A percentile compares a stretch with the other conserved stretches of the same genome.
These are phyloP conservation scores for Anhinga anhinga DNA, from an alignment of 2,113 vertebrate genomes.

Conservation along the genomic window DNA sequence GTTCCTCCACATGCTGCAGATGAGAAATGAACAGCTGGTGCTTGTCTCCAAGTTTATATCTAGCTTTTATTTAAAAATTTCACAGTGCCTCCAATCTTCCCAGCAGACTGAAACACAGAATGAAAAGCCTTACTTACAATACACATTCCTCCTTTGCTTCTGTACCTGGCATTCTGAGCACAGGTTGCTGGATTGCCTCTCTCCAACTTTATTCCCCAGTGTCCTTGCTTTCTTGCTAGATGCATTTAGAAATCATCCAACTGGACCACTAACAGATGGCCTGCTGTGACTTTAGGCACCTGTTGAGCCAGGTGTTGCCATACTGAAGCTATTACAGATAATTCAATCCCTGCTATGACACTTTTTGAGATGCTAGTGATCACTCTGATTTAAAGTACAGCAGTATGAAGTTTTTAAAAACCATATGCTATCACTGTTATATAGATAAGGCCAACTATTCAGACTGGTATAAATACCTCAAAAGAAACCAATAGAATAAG, in stretches of 20 bases:
- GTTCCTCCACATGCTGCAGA: conserved; percentile 26
- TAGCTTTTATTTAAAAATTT: conserved; percentile 52
- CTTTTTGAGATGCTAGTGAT: conserved; percentile 53
- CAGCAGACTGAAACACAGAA: neutral
- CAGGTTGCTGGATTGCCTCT: neutral
- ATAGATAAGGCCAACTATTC: neutral
- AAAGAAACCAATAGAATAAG: neutral
- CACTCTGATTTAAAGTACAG: neutral
- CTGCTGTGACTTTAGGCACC: conserved; percentile 46
- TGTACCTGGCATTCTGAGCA: neutral
- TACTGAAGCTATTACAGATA: conserved; percentile 48
- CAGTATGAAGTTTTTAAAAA: conserved; percentile 10
- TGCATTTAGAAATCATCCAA: conserved; percentile 21
- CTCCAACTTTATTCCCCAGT: neutral
- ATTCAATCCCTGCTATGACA: conserved; percentile 4
- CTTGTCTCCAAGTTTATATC: conserved; percentile 33
- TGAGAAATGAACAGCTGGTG: conserved; percentile 39
- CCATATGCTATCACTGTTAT: neutral
- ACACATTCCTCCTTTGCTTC: neutral
- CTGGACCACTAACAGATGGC: conserved; percentile 12
- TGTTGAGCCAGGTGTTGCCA: conserved; percentile 41
- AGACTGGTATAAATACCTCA: neutral
- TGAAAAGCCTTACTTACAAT: neutral
- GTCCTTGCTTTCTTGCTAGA: neutral
- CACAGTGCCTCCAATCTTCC: neutral